Conservation (phyloP, 2,888 invertebrate species). For the Noctua pronuba region DNA sequence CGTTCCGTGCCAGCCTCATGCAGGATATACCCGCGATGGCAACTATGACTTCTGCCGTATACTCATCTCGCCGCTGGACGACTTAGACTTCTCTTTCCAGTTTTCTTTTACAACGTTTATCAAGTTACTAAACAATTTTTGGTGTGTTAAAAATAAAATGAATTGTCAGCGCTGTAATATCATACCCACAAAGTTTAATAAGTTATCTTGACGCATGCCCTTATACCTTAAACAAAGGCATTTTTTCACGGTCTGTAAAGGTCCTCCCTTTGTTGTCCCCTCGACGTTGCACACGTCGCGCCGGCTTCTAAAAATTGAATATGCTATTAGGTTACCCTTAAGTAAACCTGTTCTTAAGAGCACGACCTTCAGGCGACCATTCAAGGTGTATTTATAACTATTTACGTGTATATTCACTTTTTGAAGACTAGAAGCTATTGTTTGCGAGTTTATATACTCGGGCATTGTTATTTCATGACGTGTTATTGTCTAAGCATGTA, state of each 20-base stretch:
- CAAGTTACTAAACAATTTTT: not conserved
- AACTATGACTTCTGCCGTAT: too few relatives aligned
- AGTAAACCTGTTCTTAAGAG: constrained; percentile 10
- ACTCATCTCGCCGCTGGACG: not conserved
- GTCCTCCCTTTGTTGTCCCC: constrained; percentile 3
- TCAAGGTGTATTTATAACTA: not conserved
- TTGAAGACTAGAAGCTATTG: not conserved
- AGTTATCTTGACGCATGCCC: too few relatives aligned
- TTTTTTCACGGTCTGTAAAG: not conserved
- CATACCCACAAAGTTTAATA: not conserved
- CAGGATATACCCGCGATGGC: not conserved
- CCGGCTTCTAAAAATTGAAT: constrained; percentile 20
- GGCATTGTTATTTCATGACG: constrained; percentile 7
- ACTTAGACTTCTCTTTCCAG: not conserved
- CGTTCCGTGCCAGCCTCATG: not conserved
- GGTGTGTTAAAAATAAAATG: not conserved
- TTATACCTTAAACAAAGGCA: too few relatives aligned
- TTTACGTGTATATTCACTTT: constrained; percentile 3
- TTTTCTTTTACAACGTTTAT: too few relatives aligned
- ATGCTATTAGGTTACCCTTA: not conserved
- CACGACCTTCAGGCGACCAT: not conserved
- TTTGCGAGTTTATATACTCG: not conserved
- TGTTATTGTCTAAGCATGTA: constrained; percentile 1
- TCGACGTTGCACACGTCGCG: not conserved
- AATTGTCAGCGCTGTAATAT: not conserved